Evolutionary conservation across 2,113 vertebrate species (phyloP), one percentile per base, ranked within the genome.

Genomic region (Galemys pyrenaicus): DNA sequence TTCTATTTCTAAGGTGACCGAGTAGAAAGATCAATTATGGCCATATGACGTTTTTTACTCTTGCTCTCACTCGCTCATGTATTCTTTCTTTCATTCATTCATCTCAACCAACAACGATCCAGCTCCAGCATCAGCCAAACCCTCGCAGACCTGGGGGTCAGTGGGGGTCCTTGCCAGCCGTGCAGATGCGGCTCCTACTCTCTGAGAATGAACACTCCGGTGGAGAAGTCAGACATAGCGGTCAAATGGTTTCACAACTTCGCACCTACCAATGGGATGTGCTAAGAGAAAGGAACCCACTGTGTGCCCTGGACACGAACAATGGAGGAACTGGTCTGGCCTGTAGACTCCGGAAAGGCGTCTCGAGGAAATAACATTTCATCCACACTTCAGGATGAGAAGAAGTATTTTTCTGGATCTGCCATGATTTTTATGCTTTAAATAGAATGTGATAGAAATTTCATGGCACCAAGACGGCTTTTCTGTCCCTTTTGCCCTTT

Each of bases 1-100:
- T n/a, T 93, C 4, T 41, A 35, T 44, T 89, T 95, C 46, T 78
- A 80, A 92, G 39, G 73, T 41, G 64, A 56, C 51, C 89, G 75
- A 67, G 32, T 77, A n/a, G 30, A 67, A 13, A 37, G 90, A 71
- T 32, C 39, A 62, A 71, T n/a, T 71, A 64, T 62, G 20, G 74
- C 60, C 37, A 71, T 32, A 58, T 65, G 79, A 3, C 15, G 44
- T 68, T 73, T 64, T 79, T 46, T 54, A 22, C 5, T 17, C 28
- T 32, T 93, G 20, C 20, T 30, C 37, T 91, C 39, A 35, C 17
- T 77, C 64, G 10, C 5, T 90, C 37, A 54, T 17, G 49, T 2
- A 64, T 37, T 78, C 70, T 58, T n/a, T 54, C 51, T 44, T 46
- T 37, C 44, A 68, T 20, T 15, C 30, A 22, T 41, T n/a, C n/a